phyloP scores from a whole-genome alignment of 2,113 vertebrate genomes.

The Odocoileus hemionus region DNA sequence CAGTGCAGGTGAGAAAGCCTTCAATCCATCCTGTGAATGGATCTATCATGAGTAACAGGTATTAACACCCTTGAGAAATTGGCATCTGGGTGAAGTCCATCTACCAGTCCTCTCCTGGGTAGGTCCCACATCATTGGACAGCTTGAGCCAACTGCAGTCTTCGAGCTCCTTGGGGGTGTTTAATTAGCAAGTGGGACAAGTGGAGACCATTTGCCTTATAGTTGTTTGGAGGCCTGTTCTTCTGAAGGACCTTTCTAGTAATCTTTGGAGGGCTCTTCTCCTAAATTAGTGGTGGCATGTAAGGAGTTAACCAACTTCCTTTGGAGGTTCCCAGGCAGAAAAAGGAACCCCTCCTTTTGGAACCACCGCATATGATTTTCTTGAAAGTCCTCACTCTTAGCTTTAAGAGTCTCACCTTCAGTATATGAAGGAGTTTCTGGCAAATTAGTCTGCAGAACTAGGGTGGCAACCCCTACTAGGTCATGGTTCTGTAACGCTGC shows the following conservation, averaged over 20 bases:
- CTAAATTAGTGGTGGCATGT: not conserved
- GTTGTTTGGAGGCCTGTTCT: not conserved
- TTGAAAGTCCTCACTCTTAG: not conserved
- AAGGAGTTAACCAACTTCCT: not conserved
- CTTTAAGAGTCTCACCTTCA: not conserved
- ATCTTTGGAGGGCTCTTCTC: not conserved
- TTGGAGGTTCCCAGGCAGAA: not conserved
- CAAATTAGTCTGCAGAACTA: not conserved
- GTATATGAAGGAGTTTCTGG: not conserved
- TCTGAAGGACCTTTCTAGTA: not conserved
- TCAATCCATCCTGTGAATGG: not conserved
- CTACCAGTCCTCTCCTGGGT: not conserved
- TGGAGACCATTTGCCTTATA: not conserved
- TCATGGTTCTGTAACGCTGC: not conserved
- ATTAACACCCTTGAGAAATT: not conserved
- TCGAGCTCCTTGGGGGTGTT: not conserved
- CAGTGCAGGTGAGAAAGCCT: not conserved
- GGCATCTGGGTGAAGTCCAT: not conserved
- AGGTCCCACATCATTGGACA: not conserved
- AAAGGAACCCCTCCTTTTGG: not conserved
- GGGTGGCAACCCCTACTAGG: not conserved
- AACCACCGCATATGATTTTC: not conserved
- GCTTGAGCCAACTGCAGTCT: not conserved
- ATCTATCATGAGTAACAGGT: not conserved
- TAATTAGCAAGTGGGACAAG: not conserved